A percentile compares a stretch with the other conserved stretches of the same genome.
Conservation (phyloP, 2,797 vertebrate genomes). For the Oreochromis mossambicus region DNA sequence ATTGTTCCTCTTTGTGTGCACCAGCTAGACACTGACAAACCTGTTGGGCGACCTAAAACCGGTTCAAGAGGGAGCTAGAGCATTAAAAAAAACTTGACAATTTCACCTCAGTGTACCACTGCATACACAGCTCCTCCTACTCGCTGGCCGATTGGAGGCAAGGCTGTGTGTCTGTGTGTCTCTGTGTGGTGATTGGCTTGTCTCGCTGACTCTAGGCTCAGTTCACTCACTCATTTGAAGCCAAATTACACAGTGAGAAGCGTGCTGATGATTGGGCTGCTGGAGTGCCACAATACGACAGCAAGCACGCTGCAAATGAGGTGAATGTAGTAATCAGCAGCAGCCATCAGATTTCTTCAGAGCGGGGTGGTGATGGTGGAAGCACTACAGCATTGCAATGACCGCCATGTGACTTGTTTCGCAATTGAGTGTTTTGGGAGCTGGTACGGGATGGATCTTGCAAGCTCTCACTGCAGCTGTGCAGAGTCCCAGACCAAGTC, state of each 20-base stretch:
- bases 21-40: constrained; percentile 33
- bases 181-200: constrained; percentile 43
- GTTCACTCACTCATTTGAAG: not conserved
- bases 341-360: not conserved
- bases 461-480: not conserved
- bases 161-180: not conserved
- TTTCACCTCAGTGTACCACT: constrained; percentile 41
- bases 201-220: not conserved
- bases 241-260: constrained; percentile 11
- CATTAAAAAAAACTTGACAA: constrained; percentile 43
- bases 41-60: constrained; percentile 56
- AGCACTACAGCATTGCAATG: not conserved
- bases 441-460: not conserved
- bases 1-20: constrained; percentile 22
- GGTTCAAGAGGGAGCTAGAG: constrained; percentile 27
- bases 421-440: not conserved
- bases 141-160: constrained; percentile 44
- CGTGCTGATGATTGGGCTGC: constrained; percentile 4
- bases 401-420: not conserved
- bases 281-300: not conserved
- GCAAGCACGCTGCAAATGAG: not conserved
- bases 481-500: not conserved
- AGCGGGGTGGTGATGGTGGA: fast-evolving
- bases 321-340: not conserved
- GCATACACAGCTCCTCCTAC: constrained; percentile 35